phyloP scores from a whole-genome alignment of 2,797 vertebrate genomes.

The Bufotes viridis region DNA sequence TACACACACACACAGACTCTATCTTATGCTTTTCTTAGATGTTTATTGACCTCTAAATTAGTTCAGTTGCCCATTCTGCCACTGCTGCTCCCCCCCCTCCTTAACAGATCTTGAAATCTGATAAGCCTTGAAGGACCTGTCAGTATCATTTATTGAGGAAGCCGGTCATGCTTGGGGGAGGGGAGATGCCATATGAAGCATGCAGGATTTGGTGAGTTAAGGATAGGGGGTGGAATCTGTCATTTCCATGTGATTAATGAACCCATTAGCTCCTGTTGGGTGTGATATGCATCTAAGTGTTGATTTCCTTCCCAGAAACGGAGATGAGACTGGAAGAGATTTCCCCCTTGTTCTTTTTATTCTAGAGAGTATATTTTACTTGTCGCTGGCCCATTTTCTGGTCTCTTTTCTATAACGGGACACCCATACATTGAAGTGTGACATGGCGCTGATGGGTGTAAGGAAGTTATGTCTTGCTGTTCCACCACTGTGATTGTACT shows the following conservation, averaged over 20 bases:
- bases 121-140: constrained; percentile 36
- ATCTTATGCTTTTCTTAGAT: neutral
- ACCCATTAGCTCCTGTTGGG: constrained; percentile 46
- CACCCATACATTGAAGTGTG: neutral
- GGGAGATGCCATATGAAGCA: constrained; percentile 40
- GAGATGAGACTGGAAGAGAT: too few species aligned
- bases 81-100: neutral
- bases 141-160: constrained; percentile 61
- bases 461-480: neutral
- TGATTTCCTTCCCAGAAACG: constrained; percentile 51
- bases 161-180: constrained; percentile 43
- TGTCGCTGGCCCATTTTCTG: neutral
- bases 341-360: neutral
- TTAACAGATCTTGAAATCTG: constrained; percentile 49
- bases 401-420: neutral
- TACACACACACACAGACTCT: too few species aligned
- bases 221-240: constrained; percentile 37
- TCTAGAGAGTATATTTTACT: neutral
- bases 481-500: too few species aligned
- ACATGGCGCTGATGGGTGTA: neutral
- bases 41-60: constrained; percentile 30
- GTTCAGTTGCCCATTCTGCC: constrained; percentile 3
- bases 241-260: constrained; percentile 55
- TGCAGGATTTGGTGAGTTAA: neutral
- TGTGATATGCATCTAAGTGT: constrained; percentile 50